A percentile compares a stretch with the other conserved stretches of the same genome.
phyloP scores from a whole-genome alignment of 2,888 invertebrate species.

The Diarsia dahlii region DNA sequence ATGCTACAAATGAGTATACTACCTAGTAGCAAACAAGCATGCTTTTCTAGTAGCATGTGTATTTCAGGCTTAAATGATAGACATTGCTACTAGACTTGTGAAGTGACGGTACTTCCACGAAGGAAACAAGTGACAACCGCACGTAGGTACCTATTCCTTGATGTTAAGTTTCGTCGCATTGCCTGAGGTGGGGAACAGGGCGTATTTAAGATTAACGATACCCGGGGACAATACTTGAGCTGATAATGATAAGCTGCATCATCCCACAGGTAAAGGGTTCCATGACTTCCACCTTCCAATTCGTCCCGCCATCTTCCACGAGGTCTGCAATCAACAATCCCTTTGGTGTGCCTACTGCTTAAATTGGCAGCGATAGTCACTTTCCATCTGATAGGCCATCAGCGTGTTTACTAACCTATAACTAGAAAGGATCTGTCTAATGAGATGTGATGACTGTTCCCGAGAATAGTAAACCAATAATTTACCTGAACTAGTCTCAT shows the following conservation, averaged over 20 bases:
- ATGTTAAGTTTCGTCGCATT: neutral
- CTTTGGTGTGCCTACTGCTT: neutral
- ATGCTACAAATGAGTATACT: no score
- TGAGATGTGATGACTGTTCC: slow-evolving; percentile 25
- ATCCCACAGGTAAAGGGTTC: no score
- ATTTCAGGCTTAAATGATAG: no score
- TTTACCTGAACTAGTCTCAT: slow-evolving; percentile 37
- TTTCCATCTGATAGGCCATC: slow-evolving; percentile 1
- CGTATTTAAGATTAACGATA: neutral
- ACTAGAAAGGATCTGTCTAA: slow-evolving; percentile 41
- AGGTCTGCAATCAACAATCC: no score
- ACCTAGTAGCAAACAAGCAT: no score
- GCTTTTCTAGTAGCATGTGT: no score
- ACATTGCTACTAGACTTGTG: no score
- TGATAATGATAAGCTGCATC: no score
- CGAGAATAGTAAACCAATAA: slow-evolving; percentile 39
- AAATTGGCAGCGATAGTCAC: neutral
- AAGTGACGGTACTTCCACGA: neutral
- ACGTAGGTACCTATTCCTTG: neutral
- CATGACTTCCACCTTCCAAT: no score
- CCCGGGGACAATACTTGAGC: no score
- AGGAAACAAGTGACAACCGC: neutral
- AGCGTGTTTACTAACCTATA: slow-evolving; percentile 22
- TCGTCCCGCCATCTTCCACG: no score
- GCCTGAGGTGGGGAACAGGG: neutral